These are phyloP conservation scores for Miltochrista miniata DNA, from an alignment of 2,888 invertebrate species.

Conservation along the genomic window DNA sequence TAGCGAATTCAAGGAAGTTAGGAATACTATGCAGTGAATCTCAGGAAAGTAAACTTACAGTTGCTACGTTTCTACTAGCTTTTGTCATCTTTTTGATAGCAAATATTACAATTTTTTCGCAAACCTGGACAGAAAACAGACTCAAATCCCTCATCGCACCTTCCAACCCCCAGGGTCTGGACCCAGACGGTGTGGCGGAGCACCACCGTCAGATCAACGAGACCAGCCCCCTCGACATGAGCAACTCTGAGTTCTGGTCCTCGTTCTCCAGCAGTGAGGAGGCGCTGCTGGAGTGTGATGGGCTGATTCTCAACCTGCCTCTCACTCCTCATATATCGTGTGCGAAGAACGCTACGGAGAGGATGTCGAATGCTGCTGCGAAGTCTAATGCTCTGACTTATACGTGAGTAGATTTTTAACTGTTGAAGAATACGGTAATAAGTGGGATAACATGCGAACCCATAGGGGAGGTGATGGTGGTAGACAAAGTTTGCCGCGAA, in stretches of 20 bases:
- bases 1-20: too few species aligned
- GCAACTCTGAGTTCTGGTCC: slow-evolving; percentile 91
- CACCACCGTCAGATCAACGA: slow-evolving; percentile 86
- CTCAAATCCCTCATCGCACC: too few species aligned
- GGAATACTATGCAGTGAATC: too few species aligned
- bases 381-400: slow-evolving; percentile 86
- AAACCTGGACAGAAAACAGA: too few species aligned
- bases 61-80: too few species aligned
- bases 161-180: slow-evolving; percentile 66
- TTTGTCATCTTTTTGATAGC: too few species aligned
- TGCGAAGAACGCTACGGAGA: slow-evolving; percentile 55
- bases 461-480: too few species aligned
- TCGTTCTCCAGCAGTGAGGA: slow-evolving; percentile 93
- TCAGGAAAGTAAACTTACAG: too few species aligned
- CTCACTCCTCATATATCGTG: slow-evolving; percentile 86
- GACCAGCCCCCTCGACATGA: slow-evolving; percentile 86
- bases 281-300: slow-evolving; percentile 88
- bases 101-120: too few species aligned
- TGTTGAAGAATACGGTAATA: too few species aligned
- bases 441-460: too few species aligned
- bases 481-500: too few species aligned
- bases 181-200: slow-evolving; percentile 86
- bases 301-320: slow-evolving; percentile 88
- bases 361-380: slow-evolving; percentile 78
- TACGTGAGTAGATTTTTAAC: slow-evolving; percentile 65